Evolutionary conservation across 1,140 invertebrate genomes (phyloP).

Genomic region (Tenebrio molitor): DNA sequence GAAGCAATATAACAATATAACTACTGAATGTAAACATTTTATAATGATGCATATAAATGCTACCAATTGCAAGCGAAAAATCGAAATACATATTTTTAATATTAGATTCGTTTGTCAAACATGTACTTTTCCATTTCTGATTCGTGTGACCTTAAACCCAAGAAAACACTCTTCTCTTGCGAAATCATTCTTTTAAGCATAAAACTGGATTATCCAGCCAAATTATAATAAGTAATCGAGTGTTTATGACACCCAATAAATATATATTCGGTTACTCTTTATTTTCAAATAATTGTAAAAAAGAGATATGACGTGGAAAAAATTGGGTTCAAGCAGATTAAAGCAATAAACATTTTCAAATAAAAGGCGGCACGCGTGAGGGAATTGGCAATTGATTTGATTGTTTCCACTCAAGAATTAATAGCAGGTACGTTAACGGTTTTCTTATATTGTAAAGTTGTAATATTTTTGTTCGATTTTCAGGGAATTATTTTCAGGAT

Average conservation of each 20-base stretch:
- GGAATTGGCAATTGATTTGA: neutral
- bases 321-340: neutral
- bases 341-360: neutral
- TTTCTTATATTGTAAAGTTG: neutral
- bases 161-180: too few relatives aligned
- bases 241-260: neutral
- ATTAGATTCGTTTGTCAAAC: too few relatives aligned
- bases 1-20: neutral
- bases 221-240: neutral
- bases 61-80: neutral
- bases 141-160: too few relatives aligned
- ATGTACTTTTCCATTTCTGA: too few relatives aligned
- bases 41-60: neutral
- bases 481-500: slow-evolving; percentile 11
- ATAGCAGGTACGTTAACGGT: neutral
- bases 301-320: neutral
- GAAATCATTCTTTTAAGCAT: neutral
- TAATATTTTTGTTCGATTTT: neutral
- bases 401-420: neutral
- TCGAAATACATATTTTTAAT: neutral
- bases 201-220: neutral
- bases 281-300: slow-evolving; percentile 2
- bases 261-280: neutral
- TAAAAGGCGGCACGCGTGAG: neutral
- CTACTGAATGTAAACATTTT: too few relatives aligned